Evolutionary conservation across 1,140 invertebrate species (phyloP).

Genomic region (Himalopsyche phryganea): DNA sequence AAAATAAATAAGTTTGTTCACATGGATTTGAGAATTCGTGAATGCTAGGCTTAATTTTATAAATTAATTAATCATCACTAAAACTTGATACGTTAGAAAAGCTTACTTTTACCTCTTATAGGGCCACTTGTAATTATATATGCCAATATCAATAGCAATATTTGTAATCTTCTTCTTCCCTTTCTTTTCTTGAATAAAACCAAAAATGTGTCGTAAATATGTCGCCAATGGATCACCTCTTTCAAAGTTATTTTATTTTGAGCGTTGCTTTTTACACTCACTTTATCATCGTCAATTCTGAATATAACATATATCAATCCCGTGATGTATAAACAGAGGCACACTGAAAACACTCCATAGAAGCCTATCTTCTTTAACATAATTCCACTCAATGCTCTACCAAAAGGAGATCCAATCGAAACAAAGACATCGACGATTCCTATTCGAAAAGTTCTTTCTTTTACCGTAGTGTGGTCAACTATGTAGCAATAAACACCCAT

Average conservation of each 20-base stretch:
- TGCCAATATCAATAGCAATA: constrained; percentile 45
- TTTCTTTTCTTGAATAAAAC: constrained; percentile 46
- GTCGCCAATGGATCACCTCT: constrained; percentile 39
- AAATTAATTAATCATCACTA: no score
- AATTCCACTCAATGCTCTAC: constrained; percentile 71
- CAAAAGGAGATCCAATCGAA: constrained; percentile 74
- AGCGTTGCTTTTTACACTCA: constrained; percentile 34
- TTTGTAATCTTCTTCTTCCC: constrained; percentile 43
- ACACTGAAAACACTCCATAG: constrained; percentile 74
- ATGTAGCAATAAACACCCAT: constrained; percentile 89
- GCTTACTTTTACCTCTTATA: constrained; percentile 51
- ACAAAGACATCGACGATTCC: constrained; percentile 80
- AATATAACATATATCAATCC: constrained; percentile 54
- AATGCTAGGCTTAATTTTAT: no score
- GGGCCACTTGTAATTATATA: constrained; percentile 53
- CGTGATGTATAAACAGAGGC: constrained; percentile 66
- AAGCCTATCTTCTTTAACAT: constrained; percentile 69
- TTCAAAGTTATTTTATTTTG: constrained; percentile 12
- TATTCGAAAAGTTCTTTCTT: constrained; percentile 76
- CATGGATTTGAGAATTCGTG: no score
- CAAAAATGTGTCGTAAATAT: constrained; percentile 49
- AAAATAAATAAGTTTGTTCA: no score
- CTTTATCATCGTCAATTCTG: constrained; percentile 52
- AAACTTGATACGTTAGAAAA: no score
- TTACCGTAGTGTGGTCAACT: constrained; percentile 75